These are phyloP conservation scores for Hipparchia semele DNA, from an alignment of 2,888 invertebrate species.

Conservation along the genomic window DNA sequence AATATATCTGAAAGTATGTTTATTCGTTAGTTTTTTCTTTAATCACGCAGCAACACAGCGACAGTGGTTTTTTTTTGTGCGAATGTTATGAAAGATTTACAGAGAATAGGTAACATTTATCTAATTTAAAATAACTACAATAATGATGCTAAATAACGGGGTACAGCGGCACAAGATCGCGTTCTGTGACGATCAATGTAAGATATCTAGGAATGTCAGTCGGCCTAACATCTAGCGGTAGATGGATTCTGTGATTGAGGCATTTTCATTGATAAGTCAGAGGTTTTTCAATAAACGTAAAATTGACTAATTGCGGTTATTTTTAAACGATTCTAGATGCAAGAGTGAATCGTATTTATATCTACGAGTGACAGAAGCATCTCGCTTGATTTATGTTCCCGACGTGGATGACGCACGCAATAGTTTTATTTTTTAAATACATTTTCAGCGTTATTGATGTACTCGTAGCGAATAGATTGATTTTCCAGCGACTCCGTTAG, in stretches of 20 bases:
- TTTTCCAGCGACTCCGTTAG: background rate
- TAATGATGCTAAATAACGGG: no score
- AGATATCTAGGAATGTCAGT: no score
- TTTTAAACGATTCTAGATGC: constrained; percentile 24
- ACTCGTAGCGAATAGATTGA: constrained; percentile 1
- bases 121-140: no score
- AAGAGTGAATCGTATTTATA: constrained; percentile 33
- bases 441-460: constrained; percentile 18
- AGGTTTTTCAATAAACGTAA: background rate
- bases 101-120: no score
- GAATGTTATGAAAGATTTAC: no score
- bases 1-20: no score
- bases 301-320: constrained; percentile 29
- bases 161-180: no score
- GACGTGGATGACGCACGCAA: constrained; percentile 33
- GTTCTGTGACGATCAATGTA: no score
- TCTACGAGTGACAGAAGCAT: constrained; percentile 34
- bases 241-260: background rate
- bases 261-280: background rate
- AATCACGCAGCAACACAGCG: no score
- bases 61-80: no score
- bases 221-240: no score
- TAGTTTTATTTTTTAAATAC: constrained; percentile 30
- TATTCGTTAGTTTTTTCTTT: no score
- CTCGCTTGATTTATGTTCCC: constrained; percentile 35